Evolutionary conservation across 2,888 invertebrate species (phyloP).

Genomic region (Drosophila nr. perissopoda): DNA sequence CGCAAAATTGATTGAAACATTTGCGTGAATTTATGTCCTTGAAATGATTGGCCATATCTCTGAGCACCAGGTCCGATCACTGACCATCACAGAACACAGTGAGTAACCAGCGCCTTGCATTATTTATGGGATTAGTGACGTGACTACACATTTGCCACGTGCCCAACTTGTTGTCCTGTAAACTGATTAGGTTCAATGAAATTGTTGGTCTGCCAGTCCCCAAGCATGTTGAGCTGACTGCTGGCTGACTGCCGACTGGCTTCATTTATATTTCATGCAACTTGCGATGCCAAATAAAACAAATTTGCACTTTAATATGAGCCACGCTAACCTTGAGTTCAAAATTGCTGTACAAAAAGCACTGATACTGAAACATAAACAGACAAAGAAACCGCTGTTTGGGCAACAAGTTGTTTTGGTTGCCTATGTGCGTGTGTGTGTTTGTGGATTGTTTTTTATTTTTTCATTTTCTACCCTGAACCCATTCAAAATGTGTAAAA

Average conservation of each 20-base stretch:
- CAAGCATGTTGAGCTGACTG: slow-evolving; percentile 4
- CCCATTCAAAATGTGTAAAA: not conserved
- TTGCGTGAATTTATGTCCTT: slow-evolving; percentile 79
- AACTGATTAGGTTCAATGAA: slow-evolving; percentile 79
- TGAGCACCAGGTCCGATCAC: slow-evolving; percentile 15
- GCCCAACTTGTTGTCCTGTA: slow-evolving; percentile 71
- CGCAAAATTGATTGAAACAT: slow-evolving; percentile 78
- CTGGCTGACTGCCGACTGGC: slow-evolving; percentile 18
- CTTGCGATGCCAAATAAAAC: slow-evolving; percentile 67
- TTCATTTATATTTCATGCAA: slow-evolving; percentile 73
- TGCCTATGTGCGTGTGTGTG: not conserved
- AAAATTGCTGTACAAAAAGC: slow-evolving; percentile 21
- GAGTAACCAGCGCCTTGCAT: slow-evolving; percentile 52
- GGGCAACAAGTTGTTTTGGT: slow-evolving; percentile 65
- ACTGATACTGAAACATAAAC: slow-evolving; percentile 1
- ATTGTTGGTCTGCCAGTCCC: slow-evolving; percentile 42
- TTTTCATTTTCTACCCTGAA: not conserved
- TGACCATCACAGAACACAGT: slow-evolving; percentile 12
- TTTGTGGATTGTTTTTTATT: slow-evolving; percentile 27
- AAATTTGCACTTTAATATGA: slow-evolving; percentile 78
- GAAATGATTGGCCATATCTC: slow-evolving; percentile 75
- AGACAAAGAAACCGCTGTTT: slow-evolving; percentile 20
- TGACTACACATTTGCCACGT: slow-evolving; percentile 63
- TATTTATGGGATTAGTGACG: slow-evolving; percentile 77
- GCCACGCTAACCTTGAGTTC: slow-evolving; percentile 61